These are phyloP conservation scores for Tigriopus californicus DNA, from an alignment of 2,888 invertebrate genomes.

Conservation along the genomic window DNA sequence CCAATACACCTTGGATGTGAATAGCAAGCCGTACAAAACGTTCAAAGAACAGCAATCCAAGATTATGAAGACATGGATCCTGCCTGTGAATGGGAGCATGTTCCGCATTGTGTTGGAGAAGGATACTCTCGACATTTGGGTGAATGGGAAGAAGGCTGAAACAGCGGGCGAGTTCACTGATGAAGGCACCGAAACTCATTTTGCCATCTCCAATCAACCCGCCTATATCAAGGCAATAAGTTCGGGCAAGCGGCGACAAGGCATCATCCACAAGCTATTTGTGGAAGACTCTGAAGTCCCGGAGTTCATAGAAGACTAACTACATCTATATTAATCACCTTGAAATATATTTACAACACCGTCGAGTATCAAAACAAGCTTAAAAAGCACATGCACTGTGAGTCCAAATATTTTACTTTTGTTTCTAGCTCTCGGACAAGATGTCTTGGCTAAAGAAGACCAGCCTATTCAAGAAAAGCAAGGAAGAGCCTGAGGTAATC, in stretches of 20 bases:
- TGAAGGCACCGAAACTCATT: slow-evolving; percentile 63
- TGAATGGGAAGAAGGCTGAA: slow-evolving; percentile 48
- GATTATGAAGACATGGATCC: slow-evolving; percentile 52
- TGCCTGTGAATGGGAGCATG: slow-evolving; percentile 28
- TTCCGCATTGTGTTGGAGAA: slow-evolving; percentile 38
- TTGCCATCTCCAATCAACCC: slow-evolving; percentile 34
- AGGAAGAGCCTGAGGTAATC: too few species aligned
- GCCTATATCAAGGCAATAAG: slow-evolving; percentile 36
- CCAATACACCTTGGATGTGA: slow-evolving; percentile 57
- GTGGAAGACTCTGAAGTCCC: slow-evolving; percentile 29
- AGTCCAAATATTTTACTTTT: too few species aligned
- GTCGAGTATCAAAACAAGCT: too few species aligned
- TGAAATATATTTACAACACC: too few species aligned
- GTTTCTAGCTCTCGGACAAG: too few species aligned
- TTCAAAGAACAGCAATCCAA: slow-evolving; percentile 61
- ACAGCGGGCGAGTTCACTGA: slow-evolving; percentile 57
- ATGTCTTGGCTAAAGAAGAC: too few species aligned
- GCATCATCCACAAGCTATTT: slow-evolving; percentile 38
- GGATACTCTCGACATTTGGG: slow-evolving; percentile 52
- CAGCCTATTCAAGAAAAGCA: too few species aligned
- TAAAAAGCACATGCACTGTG: too few species aligned
- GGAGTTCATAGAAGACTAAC: slow-evolving; percentile 17
- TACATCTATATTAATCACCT: too few species aligned
- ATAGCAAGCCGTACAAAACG: slow-evolving; percentile 57
- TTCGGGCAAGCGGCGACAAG: slow-evolving; percentile 38